Base-by-base conservation (phyloP, 2,888 invertebrate species). In the Linyphia triangularis region DNA sequence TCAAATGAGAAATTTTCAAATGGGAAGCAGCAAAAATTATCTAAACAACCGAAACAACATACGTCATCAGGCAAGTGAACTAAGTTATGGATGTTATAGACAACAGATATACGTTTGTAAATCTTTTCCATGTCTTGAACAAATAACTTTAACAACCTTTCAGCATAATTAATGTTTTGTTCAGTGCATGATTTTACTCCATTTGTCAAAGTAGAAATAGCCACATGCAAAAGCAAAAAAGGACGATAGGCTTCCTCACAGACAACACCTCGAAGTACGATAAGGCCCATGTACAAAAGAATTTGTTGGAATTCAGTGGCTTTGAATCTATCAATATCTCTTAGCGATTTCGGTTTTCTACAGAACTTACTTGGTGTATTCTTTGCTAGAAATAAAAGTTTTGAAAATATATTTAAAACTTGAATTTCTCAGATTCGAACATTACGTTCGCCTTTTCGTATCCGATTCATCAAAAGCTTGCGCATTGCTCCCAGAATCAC, bases 141-240 rank as follows among this genome's bases (percentile, higher is more conserved):
- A 59, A 75, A 75, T 30, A 61, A 30, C n/a, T 59, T 59, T 33
- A 61, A 28, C 10, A 75, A 33, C 9, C 57, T 9, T 24, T 75
- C 59, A n/a, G 75, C 75, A 75, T 59, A 75, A 30, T 2, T 19
- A 4, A 59, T 3, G 28, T 57, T 0, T 33, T 59, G 19, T 19
- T 28, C 19, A 3, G 40, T n/a, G n/a, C 1, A 3, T 9, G 33
- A 13, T 75, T 75, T 61, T n/a, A 1, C 28, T 9, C 1, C 4
- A 16, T 75, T 9, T 33, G 30, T 22, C 57, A 75, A 75, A 33
- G 57, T 75, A 9, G 37, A 75, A n/a, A 75, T 75, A 0, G 61
- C 9, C 19, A 61, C 61, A 59, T 75, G 75, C 19, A 75, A 75
- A 30, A 75, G 75, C n/a, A 75, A 13, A 65, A 78, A 78, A 40